Evolutionary conservation across 2,113 vertebrate genomes (phyloP), one percentile per base, ranked within the genome.

Genomic region (Neodontobutis hainanensis): DNA sequence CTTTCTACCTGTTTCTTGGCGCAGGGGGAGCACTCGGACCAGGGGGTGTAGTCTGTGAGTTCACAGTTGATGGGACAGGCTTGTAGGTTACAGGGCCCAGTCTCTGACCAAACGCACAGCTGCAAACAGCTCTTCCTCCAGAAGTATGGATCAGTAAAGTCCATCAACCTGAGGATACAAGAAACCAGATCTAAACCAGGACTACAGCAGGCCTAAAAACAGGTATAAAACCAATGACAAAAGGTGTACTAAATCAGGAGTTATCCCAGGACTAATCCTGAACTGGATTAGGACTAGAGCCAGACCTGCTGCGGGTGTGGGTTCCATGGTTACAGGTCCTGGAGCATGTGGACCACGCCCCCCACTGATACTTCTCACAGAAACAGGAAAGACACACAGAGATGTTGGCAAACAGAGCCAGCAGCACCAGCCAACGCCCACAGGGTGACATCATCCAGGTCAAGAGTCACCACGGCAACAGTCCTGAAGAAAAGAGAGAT

Each of bases 1-100:
- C 19, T 27, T 74, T 89, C 65, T 88, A 94, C 96, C 89, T 93
- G 93, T 87, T 95, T 97, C 83, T 86, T 88, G 81, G 92, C 61
- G 57, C 96, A 97, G 1, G 95, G 93, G 0, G 95, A 96, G 77
- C 96, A 98, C 15, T 93, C 91, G 5, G 96, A 97, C 97, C 96
- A 99, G 0, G 82, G 78, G 16, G 94, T 92, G 12, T 93, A 96
- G 34, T 95, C 93, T 38, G 92, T 93, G 65, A 97, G 88, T 36
- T 44, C 73, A 65, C 96, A 98, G 88, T 94, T 92, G 77, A 97
- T 92, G 10, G 94, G 92, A 81, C 96, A 99, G 0, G 48, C 55
- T 60, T 95, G 91, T 59, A 91, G 75, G 45, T 94, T 96, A 66
- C 96, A 99, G 0, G 72, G 38, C 70, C 92, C 91, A 4, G 42